Conservation (phyloP, 2,797 vertebrate genomes). For the Oreochromis mossambicus region DNA sequence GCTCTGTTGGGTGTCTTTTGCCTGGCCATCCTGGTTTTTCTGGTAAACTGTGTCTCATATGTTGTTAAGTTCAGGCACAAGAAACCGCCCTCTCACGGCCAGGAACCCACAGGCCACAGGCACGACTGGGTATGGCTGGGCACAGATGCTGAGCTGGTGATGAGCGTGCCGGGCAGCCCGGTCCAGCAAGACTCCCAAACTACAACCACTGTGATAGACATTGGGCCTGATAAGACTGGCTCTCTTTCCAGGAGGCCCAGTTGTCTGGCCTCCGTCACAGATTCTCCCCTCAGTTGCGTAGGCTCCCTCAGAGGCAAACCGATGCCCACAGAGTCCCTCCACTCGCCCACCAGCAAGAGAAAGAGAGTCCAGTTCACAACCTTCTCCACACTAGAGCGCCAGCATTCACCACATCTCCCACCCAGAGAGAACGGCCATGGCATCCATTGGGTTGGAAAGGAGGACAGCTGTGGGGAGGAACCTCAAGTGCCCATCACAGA, state of each 20-base stretch:
- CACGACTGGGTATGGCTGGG: slow-evolving; percentile 94
- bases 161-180: slow-evolving; percentile 79
- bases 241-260: slow-evolving; percentile 75
- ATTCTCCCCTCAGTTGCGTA: slow-evolving; percentile 69
- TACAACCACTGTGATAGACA: slow-evolving; percentile 84
- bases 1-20: slow-evolving; percentile 91
- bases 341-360: slow-evolving; percentile 92
- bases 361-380: slow-evolving; percentile 95
- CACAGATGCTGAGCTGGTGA: slow-evolving; percentile 85
- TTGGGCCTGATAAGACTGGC: slow-evolving; percentile 79
- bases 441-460: slow-evolving; percentile 88
- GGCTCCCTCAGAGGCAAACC: slow-evolving; percentile 67
- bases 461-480: slow-evolving; percentile 75
- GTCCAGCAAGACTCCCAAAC: slow-evolving; percentile 78
- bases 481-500: slow-evolving; percentile 73
- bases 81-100: slow-evolving; percentile 80
- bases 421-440: slow-evolving; percentile 78
- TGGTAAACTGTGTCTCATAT: slow-evolving; percentile 88
- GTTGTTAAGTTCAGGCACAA: slow-evolving; percentile 86
- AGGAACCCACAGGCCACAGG: slow-evolving; percentile 85
- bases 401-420: slow-evolving; percentile 67
- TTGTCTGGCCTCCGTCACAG: slow-evolving; percentile 62
- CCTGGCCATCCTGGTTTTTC: slow-evolving; percentile 92
- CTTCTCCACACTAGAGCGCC: slow-evolving; percentile 82
- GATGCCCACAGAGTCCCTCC: slow-evolving; percentile 73